Conservation (phyloP, 2,797 vertebrate genomes). For the Erethizon dorsatum region DNA sequence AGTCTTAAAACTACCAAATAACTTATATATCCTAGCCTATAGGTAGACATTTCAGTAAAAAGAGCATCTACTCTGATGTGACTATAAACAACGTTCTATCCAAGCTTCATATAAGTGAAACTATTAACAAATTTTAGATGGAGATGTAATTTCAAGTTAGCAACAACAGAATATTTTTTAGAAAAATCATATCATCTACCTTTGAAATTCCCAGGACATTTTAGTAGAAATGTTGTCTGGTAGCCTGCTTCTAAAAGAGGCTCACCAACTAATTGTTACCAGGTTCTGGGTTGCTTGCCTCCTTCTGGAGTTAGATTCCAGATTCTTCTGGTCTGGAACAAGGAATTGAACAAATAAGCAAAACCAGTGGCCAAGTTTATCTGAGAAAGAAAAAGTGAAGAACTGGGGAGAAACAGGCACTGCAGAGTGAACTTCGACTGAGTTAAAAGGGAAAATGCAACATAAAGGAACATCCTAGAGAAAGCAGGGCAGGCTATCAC, state of each 20-base stretch:
- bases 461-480: background rate
- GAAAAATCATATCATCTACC: conserved; percentile 4
- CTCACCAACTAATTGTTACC: background rate
- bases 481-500: background rate
- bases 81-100: conserved; percentile 27
- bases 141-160: background rate
- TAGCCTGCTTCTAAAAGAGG: background rate
- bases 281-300: background rate
- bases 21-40: background rate
- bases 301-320: background rate
- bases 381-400: background rate
- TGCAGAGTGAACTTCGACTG: background rate
- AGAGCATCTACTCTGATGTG: background rate
- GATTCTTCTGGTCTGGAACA: background rate
- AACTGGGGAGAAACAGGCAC: background rate
- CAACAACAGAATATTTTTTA: background rate
- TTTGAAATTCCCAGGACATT: conserved; percentile 20
- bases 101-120: conserved; percentile 2
- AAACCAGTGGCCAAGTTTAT: background rate
- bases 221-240: background rate
- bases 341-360: background rate
- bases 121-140: conserved; percentile 33
- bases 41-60: conserved; percentile 35
- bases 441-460: background rate
- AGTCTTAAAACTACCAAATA: background rate